Evolutionary conservation across 2,888 invertebrate genomes (phyloP).

Genomic region (Dynastes maya): DNA sequence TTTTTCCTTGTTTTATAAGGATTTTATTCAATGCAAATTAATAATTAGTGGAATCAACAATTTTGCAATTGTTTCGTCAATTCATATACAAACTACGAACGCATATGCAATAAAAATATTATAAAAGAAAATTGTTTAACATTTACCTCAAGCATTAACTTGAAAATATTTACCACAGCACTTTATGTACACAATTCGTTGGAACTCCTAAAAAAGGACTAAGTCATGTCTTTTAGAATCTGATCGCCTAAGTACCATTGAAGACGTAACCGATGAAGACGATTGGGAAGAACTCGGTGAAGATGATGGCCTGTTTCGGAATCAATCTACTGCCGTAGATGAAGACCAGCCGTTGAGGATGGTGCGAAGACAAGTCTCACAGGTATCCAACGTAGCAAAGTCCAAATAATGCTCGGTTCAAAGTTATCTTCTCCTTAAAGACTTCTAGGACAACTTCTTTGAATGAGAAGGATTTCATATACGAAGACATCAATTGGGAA

Average conservation of each 20-base stretch:
- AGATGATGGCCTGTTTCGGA: slow-evolving; percentile 47
- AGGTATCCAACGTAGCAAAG: slow-evolving; percentile 54
- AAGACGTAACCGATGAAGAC: slow-evolving; percentile 51
- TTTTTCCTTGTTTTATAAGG: too few species aligned
- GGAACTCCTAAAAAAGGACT: neutral
- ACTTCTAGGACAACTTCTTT: slow-evolving; percentile 64
- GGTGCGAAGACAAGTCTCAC: slow-evolving; percentile 63
- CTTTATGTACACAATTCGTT: too few species aligned
- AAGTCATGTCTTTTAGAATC: slow-evolving; percentile 15
- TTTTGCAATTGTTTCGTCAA: too few species aligned
- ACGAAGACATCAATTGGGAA: slow-evolving; percentile 58
- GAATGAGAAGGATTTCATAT: slow-evolving; percentile 61
- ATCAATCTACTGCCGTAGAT: slow-evolving; percentile 47
- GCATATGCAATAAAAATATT: too few species aligned
- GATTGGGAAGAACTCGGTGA: slow-evolving; percentile 55
- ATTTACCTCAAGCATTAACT: too few species aligned
- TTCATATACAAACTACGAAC: too few species aligned
- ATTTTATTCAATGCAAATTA: too few species aligned
- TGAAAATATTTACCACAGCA: too few species aligned
- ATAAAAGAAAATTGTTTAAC: too few species aligned
- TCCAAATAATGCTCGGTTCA: neutral
- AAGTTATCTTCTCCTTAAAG: slow-evolving; percentile 53
- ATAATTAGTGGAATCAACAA: too few species aligned
- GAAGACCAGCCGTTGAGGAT: slow-evolving; percentile 62
- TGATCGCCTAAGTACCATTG: slow-evolving; percentile 44